Percentiles rank a stretch among this genome's conserved stretches.
Conservation (phyloP, 2,888 invertebrate species). For the Hyalella azteca region DNA sequence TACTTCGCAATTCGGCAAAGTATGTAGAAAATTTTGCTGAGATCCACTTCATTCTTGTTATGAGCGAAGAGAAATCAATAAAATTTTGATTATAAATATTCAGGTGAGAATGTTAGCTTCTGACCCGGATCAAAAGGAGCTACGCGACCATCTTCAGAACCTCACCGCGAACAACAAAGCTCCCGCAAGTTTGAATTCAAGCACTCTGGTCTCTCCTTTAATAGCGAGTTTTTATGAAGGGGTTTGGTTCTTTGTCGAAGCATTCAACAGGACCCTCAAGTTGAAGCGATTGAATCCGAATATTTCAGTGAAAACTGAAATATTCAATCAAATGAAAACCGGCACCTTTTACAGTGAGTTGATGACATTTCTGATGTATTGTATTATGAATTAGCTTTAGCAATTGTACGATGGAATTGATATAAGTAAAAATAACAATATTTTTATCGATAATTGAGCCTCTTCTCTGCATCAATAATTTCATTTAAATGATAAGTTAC, state of each 20-base stretch:
- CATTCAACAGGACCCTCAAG: background rate
- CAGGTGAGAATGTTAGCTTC: background rate
- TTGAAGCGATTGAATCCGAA: background rate
- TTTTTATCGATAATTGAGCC: background rate
- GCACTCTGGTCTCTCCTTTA: background rate
- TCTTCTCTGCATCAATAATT: background rate
- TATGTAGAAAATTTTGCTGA: background rate
- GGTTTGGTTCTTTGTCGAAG: constrained; percentile 3
- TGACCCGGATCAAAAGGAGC: background rate
- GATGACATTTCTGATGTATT: background rate
- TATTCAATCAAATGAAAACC: background rate
- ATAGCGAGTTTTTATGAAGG: background rate
- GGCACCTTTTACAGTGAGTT: constrained; percentile 16
- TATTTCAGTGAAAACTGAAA: background rate
- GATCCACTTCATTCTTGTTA: too few relatives aligned
- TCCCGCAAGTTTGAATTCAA: background rate
- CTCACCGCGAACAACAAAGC: background rate
- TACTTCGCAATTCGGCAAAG: background rate
- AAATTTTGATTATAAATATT: background rate
- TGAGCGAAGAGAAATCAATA: background rate
- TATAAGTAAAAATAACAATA: background rate
- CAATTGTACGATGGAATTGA: background rate
- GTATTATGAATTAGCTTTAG: background rate
- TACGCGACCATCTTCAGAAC: background rate
- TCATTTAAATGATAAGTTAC: background rate